A percentile compares a stretch with the other conserved stretches of the same genome.
These are phyloP conservation scores for Thunnus maccoyii DNA, from an alignment of 2,113 vertebrate species.

Conservation along the genomic window DNA sequence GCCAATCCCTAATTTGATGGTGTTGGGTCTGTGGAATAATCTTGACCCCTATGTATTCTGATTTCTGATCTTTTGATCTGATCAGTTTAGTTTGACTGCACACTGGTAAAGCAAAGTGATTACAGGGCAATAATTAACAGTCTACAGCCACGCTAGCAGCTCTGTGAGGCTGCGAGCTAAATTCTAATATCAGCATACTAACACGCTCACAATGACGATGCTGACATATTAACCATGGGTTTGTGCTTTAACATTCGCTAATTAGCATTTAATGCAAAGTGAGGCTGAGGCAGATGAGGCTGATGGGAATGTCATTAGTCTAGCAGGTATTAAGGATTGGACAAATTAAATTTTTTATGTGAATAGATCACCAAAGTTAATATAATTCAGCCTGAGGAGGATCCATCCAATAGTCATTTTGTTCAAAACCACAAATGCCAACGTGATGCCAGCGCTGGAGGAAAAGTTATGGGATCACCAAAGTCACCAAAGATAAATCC, in stretches of 20 bases:
- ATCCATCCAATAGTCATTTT: too few relatives aligned
- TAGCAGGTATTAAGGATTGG: too few relatives aligned
- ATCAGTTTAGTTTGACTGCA: not conserved
- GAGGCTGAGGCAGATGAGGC: too few relatives aligned
- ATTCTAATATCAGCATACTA: not conserved
- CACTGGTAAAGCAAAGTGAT: not conserved
- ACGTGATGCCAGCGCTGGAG: not conserved
- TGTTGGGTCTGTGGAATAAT: constrained; percentile 32
- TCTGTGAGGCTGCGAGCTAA: not conserved
- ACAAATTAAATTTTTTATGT: too few relatives aligned
- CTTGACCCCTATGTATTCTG: constrained; percentile 7
- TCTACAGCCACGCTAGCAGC: constrained; percentile 16
- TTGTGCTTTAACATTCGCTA: not conserved
- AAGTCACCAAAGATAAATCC: not conserved
- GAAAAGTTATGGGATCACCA: not conserved
- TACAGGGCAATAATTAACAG: constrained; percentile 2
- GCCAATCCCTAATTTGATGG: constrained; percentile 45
- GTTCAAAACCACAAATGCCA: not conserved
- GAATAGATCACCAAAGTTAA: not conserved
- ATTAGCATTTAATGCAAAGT: not conserved
- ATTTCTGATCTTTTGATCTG: not conserved
- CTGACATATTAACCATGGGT: not conserved
- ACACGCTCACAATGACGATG: not conserved
- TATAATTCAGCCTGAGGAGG: not conserved
- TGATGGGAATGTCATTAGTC: not conserved